Evolutionary conservation across 2,113 vertebrate species (phyloP), one percentile per base, ranked within the genome.

Genomic region (Clarias gariepinus): DNA sequence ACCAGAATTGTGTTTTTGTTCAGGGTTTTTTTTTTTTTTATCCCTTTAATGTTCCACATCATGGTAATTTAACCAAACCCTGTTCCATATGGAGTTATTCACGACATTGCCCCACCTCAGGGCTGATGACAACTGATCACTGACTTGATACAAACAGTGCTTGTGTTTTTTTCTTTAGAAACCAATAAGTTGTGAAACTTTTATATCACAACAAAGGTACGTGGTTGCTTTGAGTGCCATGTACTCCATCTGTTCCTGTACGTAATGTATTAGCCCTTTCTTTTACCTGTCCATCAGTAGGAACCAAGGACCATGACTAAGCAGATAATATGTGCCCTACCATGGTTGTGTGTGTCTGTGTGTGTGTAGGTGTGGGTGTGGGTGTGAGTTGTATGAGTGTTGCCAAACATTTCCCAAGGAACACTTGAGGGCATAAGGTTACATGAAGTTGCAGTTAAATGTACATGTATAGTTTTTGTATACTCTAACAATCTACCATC

Each of bases 51-150:
- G 55, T 63, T 41, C 33, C 19, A 15, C 12, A 2, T 61, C 78
- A 61, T 36, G 41, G 73, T 76, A n/a, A 53, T 76, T 76, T 79
- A 57, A 57, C 76, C 76, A 33, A 18, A 30, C 28, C 16, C 19
- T 60, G 55, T 5, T 60, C 57, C 74, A 77, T 19, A 30, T 80
- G 28, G 41, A 30, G 53, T 66, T 74, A 83, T 58, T 82, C 80
- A 69, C 69, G 80, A 69, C 41, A 8, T 25, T 18, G 8, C 47
- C 52, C 76, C 76, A 55, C 77, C 80, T 82, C 80, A n/a, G 33
- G 13, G 4, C 33, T 8, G 16, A 80, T 33, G 28, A 3, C 57
- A 60, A 61, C 30, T 30, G 2, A 80, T 61, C 78, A 23, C 28
- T 13, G 30, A 33, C 4, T 33, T 23, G n/a, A 79, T 58, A 11